These are phyloP conservation scores for Mugil cephalus DNA, from an alignment of 2,113 vertebrate genomes.

Conservation along the genomic window DNA sequence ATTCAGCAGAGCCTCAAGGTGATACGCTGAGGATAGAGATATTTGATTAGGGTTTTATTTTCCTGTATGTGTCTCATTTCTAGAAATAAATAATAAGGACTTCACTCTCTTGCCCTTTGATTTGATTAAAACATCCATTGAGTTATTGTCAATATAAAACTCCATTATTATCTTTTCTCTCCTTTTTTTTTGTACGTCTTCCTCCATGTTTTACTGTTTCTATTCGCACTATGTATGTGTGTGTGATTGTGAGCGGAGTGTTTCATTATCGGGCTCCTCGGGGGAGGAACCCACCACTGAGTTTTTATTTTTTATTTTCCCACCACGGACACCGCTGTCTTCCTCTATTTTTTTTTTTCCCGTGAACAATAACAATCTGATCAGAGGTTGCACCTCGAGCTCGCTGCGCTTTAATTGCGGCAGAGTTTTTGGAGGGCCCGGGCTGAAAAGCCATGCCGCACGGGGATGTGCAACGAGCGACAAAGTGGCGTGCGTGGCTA, in stretches of 20 bases:
- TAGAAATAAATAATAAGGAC: no score
- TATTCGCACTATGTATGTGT: constrained; percentile 27
- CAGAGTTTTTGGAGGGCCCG: constrained; percentile 12
- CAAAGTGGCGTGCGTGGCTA: constrained; percentile 25
- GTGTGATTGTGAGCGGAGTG: constrained; percentile 54
- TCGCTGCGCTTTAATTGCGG: constrained; percentile 58
- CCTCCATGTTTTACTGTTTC: constrained; percentile 35
- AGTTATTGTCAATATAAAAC: neutral
- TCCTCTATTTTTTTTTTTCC: constrained; percentile 16
- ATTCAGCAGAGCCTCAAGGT: neutral
- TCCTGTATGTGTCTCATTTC: no score
- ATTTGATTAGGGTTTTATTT: no score
- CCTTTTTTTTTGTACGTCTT: constrained; percentile 13
- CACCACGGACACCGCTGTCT: neutral
- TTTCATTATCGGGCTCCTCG: constrained; percentile 77
- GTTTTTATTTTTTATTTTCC: neutral
- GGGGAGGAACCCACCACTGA: constrained; percentile 50
- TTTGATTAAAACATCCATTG: no score
- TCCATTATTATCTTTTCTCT: constrained; percentile 23
- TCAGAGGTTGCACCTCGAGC: constrained; percentile 39
- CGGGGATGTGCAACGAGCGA: constrained; percentile 41
- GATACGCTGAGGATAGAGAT: no score
- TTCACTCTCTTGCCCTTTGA: no score
- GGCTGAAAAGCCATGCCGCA: constrained; percentile 1
- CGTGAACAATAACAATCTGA: constrained; percentile 48